These are phyloP conservation scores for Melanerpes aurifrons DNA, from an alignment of 2,113 vertebrate genomes.

Conservation along the genomic window DNA sequence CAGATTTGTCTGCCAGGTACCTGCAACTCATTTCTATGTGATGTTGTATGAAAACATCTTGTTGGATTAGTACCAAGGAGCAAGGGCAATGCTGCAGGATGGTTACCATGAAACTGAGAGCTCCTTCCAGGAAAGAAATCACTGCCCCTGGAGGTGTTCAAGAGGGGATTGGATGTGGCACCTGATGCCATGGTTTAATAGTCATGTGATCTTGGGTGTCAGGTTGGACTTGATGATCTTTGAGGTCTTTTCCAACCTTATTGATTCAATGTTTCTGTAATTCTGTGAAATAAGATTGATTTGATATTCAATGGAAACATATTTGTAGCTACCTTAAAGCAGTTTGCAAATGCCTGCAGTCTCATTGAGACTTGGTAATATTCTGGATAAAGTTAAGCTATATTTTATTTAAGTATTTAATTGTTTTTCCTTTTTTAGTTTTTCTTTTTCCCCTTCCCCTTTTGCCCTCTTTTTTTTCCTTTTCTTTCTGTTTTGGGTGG, in stretches of 20 bases:
- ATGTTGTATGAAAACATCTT: not conserved
- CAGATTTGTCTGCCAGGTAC: not conserved
- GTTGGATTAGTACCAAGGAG: not conserved
- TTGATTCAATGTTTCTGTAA: too few relatives aligned
- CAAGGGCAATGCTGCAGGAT: rapidly evolving
- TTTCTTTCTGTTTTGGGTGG: not conserved
- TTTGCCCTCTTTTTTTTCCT: too few relatives aligned
- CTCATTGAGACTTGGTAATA: not conserved
- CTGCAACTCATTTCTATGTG: not conserved
- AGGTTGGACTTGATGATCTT: too few relatives aligned
- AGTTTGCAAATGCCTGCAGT: not conserved
- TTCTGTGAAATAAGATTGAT: not conserved
- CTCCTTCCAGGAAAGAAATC: not conserved
- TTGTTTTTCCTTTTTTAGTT: too few relatives aligned
- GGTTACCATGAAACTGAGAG: not conserved
- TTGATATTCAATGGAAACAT: not conserved
- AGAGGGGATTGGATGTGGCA: too few relatives aligned
- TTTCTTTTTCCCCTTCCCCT: too few relatives aligned
- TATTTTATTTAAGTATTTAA: too few relatives aligned
- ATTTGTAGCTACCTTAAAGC: not conserved
- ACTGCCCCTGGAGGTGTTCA: too few relatives aligned
- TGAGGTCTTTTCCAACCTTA: too few relatives aligned
- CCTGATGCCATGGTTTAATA: too few relatives aligned
- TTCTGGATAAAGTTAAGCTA: not conserved
- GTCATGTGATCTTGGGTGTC: too few relatives aligned